Conservation (phyloP, 2,888 invertebrate genomes). For the Heliconius ethilla region DNA sequence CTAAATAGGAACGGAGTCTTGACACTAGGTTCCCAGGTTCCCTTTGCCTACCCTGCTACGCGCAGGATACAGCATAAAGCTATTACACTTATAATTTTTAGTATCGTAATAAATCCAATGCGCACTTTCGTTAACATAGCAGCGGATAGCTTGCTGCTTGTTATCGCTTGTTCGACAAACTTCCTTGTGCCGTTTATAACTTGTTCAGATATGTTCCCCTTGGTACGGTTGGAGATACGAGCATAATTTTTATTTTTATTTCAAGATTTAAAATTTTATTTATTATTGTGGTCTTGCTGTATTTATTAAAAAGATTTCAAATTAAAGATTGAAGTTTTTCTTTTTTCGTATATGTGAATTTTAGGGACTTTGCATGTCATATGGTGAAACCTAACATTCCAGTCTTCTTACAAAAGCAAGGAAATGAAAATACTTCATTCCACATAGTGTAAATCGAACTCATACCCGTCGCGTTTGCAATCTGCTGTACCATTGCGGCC, state of each 20-base stretch:
- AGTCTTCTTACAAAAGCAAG: background rate
- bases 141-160: conserved; percentile 22
- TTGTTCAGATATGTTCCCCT: conserved; percentile 31
- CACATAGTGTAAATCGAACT: background rate
- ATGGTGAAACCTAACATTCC: too few relatives aligned
- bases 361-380: too few relatives aligned
- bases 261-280: background rate
- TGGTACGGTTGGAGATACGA: conserved; percentile 4
- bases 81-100: background rate
- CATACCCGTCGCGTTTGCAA: background rate
- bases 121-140: conserved; percentile 23
- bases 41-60: background rate
- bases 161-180: conserved; percentile 35
- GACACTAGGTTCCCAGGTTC: background rate
- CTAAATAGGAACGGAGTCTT: background rate
- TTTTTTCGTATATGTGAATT: background rate
- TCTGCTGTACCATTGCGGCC: background rate
- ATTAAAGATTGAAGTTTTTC: background rate
- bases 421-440: background rate
- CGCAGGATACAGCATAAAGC: background rate
- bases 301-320: background rate
- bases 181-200: conserved; percentile 26
- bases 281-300: background rate
- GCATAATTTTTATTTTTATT: background rate
- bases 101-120: conserved; percentile 7